Conservation (phyloP, 2,797 vertebrate genomes). For the Mormyrops attenuatus region DNA sequence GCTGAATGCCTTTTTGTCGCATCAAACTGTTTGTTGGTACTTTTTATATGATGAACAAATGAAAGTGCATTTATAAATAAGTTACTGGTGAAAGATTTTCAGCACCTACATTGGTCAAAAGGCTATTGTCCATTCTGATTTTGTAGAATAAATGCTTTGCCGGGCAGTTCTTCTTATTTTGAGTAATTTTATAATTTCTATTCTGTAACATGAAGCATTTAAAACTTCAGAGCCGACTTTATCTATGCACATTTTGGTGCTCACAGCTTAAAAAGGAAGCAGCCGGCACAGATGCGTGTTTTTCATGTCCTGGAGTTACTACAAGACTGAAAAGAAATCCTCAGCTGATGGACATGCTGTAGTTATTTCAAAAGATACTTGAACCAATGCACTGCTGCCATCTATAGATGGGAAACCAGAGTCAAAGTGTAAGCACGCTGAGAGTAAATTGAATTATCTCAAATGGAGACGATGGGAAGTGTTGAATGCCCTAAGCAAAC, state of each 20-base stretch:
- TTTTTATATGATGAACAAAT: constrained; percentile 67
- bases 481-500: constrained; percentile 26
- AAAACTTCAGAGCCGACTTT: constrained; percentile 7
- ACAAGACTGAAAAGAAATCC: constrained; percentile 50
- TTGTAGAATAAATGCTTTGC: constrained; percentile 63
- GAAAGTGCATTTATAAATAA: constrained; percentile 63
- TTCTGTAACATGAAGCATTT: constrained; percentile 12
- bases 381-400: constrained; percentile 48
- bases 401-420: constrained; percentile 48
- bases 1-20: constrained; percentile 65
- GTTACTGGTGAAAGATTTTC: constrained; percentile 52
- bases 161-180: constrained; percentile 40
- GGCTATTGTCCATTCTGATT: constrained; percentile 60
- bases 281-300: constrained; percentile 26
- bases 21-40: constrained; percentile 69
- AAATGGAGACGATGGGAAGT: constrained; percentile 34
- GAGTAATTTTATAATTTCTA: constrained; percentile 16
- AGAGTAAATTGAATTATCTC: constrained; percentile 42
- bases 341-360: constrained; percentile 49
- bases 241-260: constrained; percentile 22
- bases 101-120: constrained; percentile 54
- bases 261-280: neutral
- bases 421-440: constrained; percentile 48
- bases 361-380: constrained; percentile 52
- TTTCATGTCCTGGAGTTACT: constrained; percentile 53